Percentiles rank a stretch among this genome's conserved stretches.
phyloP scores from a whole-genome alignment of 2,113 vertebrate species.

The Dasypus novemcinctus region DNA sequence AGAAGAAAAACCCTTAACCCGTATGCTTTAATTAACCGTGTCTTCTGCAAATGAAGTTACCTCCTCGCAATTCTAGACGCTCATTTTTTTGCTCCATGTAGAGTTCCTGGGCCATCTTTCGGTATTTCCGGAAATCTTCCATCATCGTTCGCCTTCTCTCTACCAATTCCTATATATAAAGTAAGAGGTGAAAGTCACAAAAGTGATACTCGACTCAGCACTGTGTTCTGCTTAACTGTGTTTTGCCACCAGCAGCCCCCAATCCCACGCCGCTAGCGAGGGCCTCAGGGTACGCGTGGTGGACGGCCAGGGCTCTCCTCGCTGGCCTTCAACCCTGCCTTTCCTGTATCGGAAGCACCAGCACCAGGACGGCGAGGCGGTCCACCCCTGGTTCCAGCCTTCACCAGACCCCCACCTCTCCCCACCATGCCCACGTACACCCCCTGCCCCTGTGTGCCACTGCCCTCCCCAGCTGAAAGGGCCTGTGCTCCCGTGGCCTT shows the following conservation, averaged over 20 bases:
- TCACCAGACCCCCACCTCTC: neutral
- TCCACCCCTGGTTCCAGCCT: too few relatives aligned
- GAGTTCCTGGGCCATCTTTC: slow-evolving; percentile 87
- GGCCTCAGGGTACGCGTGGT: fast-evolving
- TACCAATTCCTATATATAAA: slow-evolving; percentile 89
- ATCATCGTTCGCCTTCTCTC: slow-evolving; percentile 96
- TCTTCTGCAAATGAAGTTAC: slow-evolving; percentile 72
- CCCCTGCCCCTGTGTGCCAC: fast-evolving
- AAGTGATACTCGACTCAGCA: neutral
- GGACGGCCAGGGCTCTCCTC: fast-evolving
- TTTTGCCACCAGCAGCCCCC: neutral
- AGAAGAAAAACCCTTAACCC: fast-evolving
- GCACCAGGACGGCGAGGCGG: neutral
- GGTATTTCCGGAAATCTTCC: slow-evolving; percentile 95
- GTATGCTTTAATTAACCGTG: fast-evolving
- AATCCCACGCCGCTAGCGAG: fast-evolving
- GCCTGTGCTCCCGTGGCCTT: fast-evolving
- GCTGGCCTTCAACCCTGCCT: neutral
- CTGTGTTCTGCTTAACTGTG: too few relatives aligned
- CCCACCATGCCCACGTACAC: neutral
- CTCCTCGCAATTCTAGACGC: slow-evolving; percentile 94
- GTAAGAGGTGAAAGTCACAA: neutral
- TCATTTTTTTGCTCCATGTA: slow-evolving; percentile 91
- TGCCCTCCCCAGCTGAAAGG: fast-evolving
- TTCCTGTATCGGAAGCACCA: neutral